Conservation (phyloP, 2,797 vertebrate species). For the Lagorchestes hirsutus region DNA sequence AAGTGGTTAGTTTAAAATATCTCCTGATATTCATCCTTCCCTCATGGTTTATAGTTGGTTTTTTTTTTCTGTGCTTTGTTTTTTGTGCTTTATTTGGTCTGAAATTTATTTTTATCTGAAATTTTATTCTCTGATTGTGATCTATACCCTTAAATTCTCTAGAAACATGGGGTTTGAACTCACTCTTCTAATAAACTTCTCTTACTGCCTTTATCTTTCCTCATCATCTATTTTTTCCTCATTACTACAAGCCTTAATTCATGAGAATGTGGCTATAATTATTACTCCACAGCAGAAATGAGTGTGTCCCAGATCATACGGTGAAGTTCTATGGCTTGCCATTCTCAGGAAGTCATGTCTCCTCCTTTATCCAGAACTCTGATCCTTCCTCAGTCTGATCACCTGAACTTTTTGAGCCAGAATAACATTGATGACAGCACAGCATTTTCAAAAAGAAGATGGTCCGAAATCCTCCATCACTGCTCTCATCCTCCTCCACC, state of each 20-base stretch:
- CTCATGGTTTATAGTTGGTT: neutral
- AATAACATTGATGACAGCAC: neutral
- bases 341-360: neutral
- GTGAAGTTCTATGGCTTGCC: neutral
- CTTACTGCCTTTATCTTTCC: neutral
- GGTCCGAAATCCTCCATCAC: neutral
- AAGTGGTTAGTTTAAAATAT: neutral
- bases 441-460: neutral
- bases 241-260: neutral
- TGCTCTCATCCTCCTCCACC: neutral
- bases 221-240: neutral
- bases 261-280: neutral
- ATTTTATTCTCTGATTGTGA: neutral
- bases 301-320: neutral
- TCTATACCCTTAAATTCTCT: neutral
- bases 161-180: neutral
- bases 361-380: neutral
- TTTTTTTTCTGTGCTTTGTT: neutral
- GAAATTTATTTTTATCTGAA: neutral
- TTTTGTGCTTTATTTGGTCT: neutral
- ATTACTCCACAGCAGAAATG: neutral
- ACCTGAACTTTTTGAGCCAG: neutral
- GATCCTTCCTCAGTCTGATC: neutral
- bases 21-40: neutral
- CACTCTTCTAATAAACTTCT: neutral